Percentiles rank a stretch among this genome's conserved stretches.
These are phyloP conservation scores for Dicaeum eximium DNA, from an alignment of 2,113 vertebrate genomes.

Conservation along the genomic window DNA sequence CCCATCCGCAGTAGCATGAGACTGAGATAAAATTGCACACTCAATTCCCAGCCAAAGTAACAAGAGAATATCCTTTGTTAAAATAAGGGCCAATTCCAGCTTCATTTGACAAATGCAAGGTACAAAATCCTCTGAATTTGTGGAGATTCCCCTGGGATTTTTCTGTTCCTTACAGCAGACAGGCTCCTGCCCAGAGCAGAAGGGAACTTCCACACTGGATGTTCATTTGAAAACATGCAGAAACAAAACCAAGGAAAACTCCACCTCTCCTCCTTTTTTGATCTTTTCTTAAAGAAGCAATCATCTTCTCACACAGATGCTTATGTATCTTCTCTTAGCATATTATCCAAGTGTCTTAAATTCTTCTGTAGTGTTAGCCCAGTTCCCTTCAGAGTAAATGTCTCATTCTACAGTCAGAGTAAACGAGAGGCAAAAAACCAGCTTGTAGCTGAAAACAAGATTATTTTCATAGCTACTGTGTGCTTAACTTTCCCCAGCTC, in stretches of 20 bases:
- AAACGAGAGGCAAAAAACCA: background rate
- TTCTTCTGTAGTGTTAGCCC: background rate
- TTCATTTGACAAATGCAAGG: background rate
- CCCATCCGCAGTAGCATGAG: background rate
- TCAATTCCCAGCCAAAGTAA: background rate
- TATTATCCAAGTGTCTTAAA: background rate
- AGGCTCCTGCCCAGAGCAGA: background rate
- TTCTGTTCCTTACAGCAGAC: background rate
- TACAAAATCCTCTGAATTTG: background rate
- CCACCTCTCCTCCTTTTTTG: background rate
- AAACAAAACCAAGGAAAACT: background rate
- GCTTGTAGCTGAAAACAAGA: background rate
- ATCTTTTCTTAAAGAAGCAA: background rate
- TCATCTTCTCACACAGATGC: background rate
- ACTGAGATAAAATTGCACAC: background rate
- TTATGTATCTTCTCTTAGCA: background rate
- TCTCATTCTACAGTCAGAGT: background rate
- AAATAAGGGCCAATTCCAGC: background rate
- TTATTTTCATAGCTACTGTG: background rate
- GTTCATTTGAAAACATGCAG: background rate
- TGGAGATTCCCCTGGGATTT: background rate
- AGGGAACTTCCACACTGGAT: background rate
- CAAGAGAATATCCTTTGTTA: background rate
- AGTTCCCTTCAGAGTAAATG: background rate
- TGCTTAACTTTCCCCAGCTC: background rate